Evolutionary conservation across 2,113 vertebrate species (phyloP).

Genomic region (Aspidoscelis tigris): DNA sequence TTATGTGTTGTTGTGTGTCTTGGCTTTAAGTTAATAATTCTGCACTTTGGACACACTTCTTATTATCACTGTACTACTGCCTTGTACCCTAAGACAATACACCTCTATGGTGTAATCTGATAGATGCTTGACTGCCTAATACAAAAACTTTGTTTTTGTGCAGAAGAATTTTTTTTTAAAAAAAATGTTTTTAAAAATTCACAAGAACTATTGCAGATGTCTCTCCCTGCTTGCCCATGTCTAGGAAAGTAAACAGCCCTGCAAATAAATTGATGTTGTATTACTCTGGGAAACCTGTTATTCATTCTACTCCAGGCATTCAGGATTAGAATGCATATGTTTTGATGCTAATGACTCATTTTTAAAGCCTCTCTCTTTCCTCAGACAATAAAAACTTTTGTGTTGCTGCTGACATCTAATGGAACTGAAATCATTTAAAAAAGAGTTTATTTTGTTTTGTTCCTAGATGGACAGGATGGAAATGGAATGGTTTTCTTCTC

Average conservation of each 20-base stretch:
- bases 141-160: no score
- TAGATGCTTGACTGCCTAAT: no score
- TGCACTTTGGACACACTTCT: no score
- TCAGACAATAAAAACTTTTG: neutral
- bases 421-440: neutral
- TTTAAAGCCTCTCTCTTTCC: constrained; percentile 10
- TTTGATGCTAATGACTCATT: constrained; percentile 6
- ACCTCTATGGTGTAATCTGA: no score
- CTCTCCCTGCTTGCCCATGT: neutral
- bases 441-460: constrained; percentile 11
- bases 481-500: neutral
- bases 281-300: constrained; percentile 7
- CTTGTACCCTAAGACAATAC: no score
- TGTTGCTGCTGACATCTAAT: constrained; percentile 1
- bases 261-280: constrained; percentile 13
- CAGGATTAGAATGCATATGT: neutral
- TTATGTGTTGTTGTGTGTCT: neutral
- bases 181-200: neutral
- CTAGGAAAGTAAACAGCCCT: neutral
- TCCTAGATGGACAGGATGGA: neutral
- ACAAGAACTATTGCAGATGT: neutral
- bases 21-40: neutral
- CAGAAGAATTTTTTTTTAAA: no score
- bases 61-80: no score
- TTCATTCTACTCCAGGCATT: neutral